Conservation (phyloP, 2,888 invertebrate genomes). For the Hyposoter dolosus region DNA sequence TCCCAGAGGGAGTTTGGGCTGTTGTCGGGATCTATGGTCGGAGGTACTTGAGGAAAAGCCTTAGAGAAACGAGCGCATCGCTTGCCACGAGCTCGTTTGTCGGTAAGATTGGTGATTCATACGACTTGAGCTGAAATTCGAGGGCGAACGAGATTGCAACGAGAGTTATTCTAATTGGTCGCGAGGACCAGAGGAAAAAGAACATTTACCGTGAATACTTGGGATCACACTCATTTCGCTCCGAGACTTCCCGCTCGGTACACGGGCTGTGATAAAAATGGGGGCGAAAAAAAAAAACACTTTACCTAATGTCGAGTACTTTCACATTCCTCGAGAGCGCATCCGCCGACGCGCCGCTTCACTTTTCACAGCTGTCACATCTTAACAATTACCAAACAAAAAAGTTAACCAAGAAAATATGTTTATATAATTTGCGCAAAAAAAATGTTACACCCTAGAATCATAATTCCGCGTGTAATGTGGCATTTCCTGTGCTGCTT, state of each 20-base stretch:
- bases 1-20: slow-evolving; percentile 47
- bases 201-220: slow-evolving; percentile 34
- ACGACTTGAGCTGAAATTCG: slow-evolving; percentile 15
- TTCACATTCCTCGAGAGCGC: slow-evolving; percentile 59
- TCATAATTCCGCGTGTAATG: neutral
- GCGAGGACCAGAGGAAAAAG: slow-evolving; percentile 43
- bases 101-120: slow-evolving; percentile 11
- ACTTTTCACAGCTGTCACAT: slow-evolving; percentile 16
- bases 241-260: slow-evolving; percentile 39
- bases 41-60: slow-evolving; percentile 31
- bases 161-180: slow-evolving; percentile 68
- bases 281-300: slow-evolving; percentile 34
- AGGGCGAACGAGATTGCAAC: slow-evolving; percentile 40
- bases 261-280: slow-evolving; percentile 13
- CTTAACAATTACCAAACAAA: slow-evolving; percentile 3
- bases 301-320: slow-evolving; percentile 63
- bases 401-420: slow-evolving; percentile 20
- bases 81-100: neutral
- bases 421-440: neutral
- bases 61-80: slow-evolving; percentile 19
- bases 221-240: slow-evolving; percentile 11
- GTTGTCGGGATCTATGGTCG: slow-evolving; percentile 28
- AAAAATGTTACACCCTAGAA: slow-evolving; percentile 9
- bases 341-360: slow-evolving; percentile 18
- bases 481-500: neutral